A percentile compares a stretch with the other conserved stretches of the same genome.
Evolutionary conservation across 1,140 invertebrate genomes (phyloP).

Genomic region (Rhagoletis pomonella): DNA sequence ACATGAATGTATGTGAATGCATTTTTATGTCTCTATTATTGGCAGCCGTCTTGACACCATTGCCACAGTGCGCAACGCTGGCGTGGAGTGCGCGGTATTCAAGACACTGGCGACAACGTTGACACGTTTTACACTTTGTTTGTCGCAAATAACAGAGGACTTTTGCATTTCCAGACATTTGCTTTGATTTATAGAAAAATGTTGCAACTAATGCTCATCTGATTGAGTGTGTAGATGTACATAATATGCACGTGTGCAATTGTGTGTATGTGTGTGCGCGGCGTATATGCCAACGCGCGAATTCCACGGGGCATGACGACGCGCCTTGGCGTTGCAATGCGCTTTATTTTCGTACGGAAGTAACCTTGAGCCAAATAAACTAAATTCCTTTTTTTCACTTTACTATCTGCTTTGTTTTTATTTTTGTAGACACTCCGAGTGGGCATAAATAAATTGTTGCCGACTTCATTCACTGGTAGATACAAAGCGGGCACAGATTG

Average conservation of each 20-base stretch:
- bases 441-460: constrained; percentile 15
- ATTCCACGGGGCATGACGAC: constrained; percentile 25
- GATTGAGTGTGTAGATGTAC: not conserved
- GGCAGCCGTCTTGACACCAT: constrained; percentile 25
- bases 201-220: constrained; percentile 17
- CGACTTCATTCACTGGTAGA: constrained; percentile 34
- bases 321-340: not conserved
- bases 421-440: not conserved
- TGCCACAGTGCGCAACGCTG: not conserved
- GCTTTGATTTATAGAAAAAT: constrained; percentile 1
- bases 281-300: constrained; percentile 5
- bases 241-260: not conserved
- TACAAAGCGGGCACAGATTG: not conserved
- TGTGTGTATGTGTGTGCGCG: constrained; percentile 14
- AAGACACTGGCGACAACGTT: not conserved
- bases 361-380: constrained; percentile 51
- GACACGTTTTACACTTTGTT: constrained; percentile 37
- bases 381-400: constrained; percentile 14
- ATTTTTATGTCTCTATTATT: constrained; percentile 33
- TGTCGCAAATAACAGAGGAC: constrained; percentile 23
- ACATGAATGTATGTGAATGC: no score
- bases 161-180: constrained; percentile 35
- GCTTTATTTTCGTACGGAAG: constrained; percentile 46
- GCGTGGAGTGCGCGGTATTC: not conserved
- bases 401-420: not conserved